phyloP scores from a whole-genome alignment of 2,113 vertebrate species.

The Seriola rivoliana region DNA sequence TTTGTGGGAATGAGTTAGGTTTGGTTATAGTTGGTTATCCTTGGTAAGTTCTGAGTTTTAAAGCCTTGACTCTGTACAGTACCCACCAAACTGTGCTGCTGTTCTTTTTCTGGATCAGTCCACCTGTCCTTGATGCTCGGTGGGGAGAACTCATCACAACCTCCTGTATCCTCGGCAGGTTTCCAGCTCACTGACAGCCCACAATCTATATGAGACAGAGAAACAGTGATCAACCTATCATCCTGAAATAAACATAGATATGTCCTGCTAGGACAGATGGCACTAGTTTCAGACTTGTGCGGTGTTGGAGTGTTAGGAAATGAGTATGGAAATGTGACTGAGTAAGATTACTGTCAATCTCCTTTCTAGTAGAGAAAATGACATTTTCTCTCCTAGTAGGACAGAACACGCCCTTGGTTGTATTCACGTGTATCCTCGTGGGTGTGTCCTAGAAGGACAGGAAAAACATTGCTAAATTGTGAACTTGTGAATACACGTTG shows the following conservation, averaged over 20 bases:
- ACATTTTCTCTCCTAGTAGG: too few species aligned
- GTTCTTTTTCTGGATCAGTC: slow-evolving; percentile 38
- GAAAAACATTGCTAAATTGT: neutral
- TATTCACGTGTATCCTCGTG: too few species aligned
- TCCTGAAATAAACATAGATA: neutral
- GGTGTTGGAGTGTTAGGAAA: too few species aligned
- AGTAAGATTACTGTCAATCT: too few species aligned
- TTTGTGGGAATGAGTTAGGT: neutral
- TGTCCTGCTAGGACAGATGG: neutral
- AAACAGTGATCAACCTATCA: slow-evolving; percentile 5
- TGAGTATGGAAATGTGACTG: too few species aligned
- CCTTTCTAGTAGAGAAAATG: too few species aligned
- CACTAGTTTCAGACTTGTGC: too few species aligned
- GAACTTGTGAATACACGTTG: neutral
- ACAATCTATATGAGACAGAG: slow-evolving; percentile 57
- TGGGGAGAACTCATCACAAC: slow-evolving; percentile 42
- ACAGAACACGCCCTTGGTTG: too few species aligned
- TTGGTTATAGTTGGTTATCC: neutral
- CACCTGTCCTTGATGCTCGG: slow-evolving; percentile 37
- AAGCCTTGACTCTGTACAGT: neutral
- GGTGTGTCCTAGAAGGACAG: too few species aligned
- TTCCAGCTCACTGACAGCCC: slow-evolving; percentile 72
- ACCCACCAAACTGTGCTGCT: slow-evolving; percentile 47
- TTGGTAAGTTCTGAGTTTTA: neutral
- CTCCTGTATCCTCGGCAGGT: neutral